Conservation (phyloP, 2,113 vertebrate genomes). For the Cephalopholis sonnerati region DNA sequence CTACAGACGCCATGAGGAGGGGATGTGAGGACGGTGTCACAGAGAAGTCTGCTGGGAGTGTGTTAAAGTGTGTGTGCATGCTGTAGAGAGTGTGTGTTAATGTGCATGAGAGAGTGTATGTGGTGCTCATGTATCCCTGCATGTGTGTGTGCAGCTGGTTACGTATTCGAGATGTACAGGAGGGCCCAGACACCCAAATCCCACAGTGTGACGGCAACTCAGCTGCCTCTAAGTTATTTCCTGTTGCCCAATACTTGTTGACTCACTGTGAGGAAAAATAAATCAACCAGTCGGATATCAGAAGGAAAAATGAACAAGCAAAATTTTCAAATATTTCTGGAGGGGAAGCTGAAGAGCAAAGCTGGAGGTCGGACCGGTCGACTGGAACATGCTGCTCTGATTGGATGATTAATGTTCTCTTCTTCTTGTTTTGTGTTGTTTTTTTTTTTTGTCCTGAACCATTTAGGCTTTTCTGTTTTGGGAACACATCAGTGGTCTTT, state of each 20-base stretch:
- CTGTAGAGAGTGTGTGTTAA: not conserved
- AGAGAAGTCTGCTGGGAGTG: not conserved
- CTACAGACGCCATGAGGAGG: not conserved
- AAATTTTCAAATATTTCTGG: not conserved
- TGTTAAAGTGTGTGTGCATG: not conserved
- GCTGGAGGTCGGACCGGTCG: not conserved
- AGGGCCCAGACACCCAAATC: not conserved
- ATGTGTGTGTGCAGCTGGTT: not conserved
- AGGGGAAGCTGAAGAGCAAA: not conserved
- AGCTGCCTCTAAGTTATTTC: not conserved
- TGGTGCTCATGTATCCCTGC: not conserved
- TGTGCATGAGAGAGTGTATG: too few relatives aligned
- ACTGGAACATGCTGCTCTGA: constrained; percentile 7
- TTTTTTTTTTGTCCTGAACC: not conserved
- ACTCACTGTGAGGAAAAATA: constrained; percentile 4
- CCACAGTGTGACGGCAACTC: not conserved
- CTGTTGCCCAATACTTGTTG: constrained; percentile 4
- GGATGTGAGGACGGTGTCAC: not conserved
- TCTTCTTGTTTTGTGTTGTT: not conserved
- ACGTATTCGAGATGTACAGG: not conserved
- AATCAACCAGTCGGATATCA: not conserved
- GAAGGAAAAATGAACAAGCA: not conserved
- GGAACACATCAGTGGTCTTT: not conserved
- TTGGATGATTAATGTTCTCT: constrained; percentile 3
- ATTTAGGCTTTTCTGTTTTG: not conserved